Percentiles rank a stretch among this genome's conserved stretches.
Conservation (phyloP, 2,888 invertebrate genomes). For the Liposcelis brunnea region DNA sequence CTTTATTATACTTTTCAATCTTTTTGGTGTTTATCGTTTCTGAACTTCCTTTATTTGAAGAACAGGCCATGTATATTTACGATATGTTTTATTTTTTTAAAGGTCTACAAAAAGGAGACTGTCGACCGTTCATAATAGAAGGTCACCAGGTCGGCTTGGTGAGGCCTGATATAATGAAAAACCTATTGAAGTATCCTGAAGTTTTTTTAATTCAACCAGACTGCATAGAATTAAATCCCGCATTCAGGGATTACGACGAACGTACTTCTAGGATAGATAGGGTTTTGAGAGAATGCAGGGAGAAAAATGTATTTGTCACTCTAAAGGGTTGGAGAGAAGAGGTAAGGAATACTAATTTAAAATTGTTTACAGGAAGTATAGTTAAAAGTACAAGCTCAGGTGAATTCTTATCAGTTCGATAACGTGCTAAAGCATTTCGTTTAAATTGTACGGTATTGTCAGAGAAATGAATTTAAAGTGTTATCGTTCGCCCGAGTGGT, state of each 20-base stretch:
- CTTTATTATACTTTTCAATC: too few relatives aligned
- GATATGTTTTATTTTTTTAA: slow-evolving; percentile 21
- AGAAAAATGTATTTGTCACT: slow-evolving; percentile 59
- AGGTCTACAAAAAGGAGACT: slow-evolving; percentile 63
- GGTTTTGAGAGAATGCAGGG: slow-evolving; percentile 57
- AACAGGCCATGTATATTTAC: too few relatives aligned
- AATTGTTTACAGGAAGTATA: too few relatives aligned
- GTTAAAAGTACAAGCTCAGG: not conserved
- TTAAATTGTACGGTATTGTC: not conserved
- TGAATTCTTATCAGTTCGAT: not conserved
- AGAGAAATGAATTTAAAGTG: not conserved
- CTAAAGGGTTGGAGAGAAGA: slow-evolving; percentile 88
- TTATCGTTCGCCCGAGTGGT: not conserved
- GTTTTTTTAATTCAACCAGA: slow-evolving; percentile 54
- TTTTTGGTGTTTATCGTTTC: too few relatives aligned
- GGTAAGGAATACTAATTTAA: slow-evolving; percentile 39
- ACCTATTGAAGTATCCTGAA: slow-evolving; percentile 65
- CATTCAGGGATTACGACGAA: slow-evolving; percentile 70
- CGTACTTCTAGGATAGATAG: slow-evolving; percentile 60
- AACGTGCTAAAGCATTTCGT: not conserved
- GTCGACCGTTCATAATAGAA: slow-evolving; percentile 73
- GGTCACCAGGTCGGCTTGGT: slow-evolving; percentile 81
- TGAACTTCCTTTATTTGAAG: too few relatives aligned
- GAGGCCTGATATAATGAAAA: slow-evolving; percentile 64
- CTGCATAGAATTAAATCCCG: slow-evolving; percentile 68